A percentile compares a stretch with the other conserved stretches of the same genome.
These are phyloP conservation scores for Perca flavescens DNA, from an alignment of 2,113 vertebrate species.

Conservation along the genomic window DNA sequence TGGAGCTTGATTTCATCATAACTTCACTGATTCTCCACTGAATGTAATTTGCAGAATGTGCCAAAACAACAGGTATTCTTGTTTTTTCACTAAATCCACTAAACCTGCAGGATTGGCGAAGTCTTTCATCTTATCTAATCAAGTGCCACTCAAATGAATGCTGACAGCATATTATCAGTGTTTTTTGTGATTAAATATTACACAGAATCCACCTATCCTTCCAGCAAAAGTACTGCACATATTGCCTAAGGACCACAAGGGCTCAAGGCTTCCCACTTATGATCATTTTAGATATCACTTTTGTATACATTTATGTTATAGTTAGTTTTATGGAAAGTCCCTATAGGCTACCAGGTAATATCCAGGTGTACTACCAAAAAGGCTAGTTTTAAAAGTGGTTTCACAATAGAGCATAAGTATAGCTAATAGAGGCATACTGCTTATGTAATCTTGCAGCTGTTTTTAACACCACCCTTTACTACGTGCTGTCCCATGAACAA, in stretches of 20 bases:
- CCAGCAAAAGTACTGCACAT: not conserved
- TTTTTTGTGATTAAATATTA: not conserved
- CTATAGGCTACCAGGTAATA: not conserved
- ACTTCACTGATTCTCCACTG: not conserved
- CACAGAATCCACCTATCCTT: not conserved
- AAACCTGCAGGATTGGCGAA: not conserved
- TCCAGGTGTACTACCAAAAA: not conserved
- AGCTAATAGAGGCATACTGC: not conserved
- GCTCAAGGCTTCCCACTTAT: not conserved
- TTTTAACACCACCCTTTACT: constrained; percentile 11
- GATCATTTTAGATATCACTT: constrained; percentile 12
- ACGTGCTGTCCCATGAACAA: constrained; percentile 3
- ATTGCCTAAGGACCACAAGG: not conserved
- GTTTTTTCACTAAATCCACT: not conserved
- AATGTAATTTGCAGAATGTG: not conserved
- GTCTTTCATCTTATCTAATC: not conserved
- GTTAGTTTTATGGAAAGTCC: not conserved
- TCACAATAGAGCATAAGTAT: not conserved
- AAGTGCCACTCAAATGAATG: not conserved
- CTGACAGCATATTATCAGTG: not conserved
- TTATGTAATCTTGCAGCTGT: constrained; percentile 16
- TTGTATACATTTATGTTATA: not conserved
- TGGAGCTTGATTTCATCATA: not conserved
- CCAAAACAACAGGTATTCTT: constrained; percentile 1
- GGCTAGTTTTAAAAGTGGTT: not conserved